Base-by-base conservation (phyloP, 2,888 invertebrate genomes). In the Gisinianus flammeolus region DNA sequence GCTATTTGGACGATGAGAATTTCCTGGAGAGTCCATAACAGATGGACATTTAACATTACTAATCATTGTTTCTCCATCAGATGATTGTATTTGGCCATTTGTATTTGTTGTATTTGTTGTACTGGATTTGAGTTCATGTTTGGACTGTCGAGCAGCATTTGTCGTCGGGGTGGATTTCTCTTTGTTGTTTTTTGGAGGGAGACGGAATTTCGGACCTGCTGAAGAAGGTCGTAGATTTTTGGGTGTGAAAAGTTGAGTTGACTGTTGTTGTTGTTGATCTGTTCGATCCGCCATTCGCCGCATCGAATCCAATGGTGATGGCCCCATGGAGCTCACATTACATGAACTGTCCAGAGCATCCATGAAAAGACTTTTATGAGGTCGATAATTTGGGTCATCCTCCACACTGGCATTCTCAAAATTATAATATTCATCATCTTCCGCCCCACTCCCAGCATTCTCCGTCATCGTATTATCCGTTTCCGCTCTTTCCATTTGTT, bases 331-430 rank as follows among this genome's bases (percentile, higher is more conserved):
- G n/a, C 71, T 71, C 4, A 71, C 71, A 54, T 71, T 71, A 30
- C 71, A 71, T 22, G 54, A 54, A 30, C 71, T 71, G 54, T 71
- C 71, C 52, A 71, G 16, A 16, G 71, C 71, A 31, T 71, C 71
- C 12, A 71, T 56, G 22, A 71, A 71, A 4, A 71, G 31, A 31
- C 31, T 71, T 52, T 70, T 70, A 22, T 54, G 56, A 4, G 71
- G 71, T 5, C 52, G 28, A 52, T 71, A 71, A 10, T 28, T 58
- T 6, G 44, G 30, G 12, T 71, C 71, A n/a, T 71, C 71, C 22
- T 71, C 71, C 19, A 71, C 71, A 8, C 30, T 30, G 1, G 58
- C 71, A 56, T 71, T 71, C n/a, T 71, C 71, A 31, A 71, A 71
- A 58, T 71, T 71, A 26, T 58, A 71, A 16, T 71, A 71, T 30